Evolutionary conservation across 2,888 invertebrate species (phyloP).

Genomic region (Thera britannica): DNA sequence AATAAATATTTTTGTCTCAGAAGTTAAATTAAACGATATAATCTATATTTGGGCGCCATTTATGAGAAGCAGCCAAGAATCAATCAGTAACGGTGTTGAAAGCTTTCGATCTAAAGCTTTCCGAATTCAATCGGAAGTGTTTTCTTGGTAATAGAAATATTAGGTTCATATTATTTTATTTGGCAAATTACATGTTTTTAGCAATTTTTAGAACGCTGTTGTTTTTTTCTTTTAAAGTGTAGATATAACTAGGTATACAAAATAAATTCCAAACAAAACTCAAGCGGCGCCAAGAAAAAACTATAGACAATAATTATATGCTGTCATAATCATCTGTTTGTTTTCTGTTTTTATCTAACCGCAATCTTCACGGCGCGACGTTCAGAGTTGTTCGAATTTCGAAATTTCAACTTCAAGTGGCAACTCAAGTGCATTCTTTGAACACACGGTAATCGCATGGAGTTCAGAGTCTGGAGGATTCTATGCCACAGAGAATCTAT

Average conservation of each 20-base stretch:
- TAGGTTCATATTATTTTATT: background rate
- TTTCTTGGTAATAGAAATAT: background rate
- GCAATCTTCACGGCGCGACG: slow-evolving; percentile 15
- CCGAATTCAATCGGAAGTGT: background rate
- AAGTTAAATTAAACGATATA: too few relatives aligned
- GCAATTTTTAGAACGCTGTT: background rate
- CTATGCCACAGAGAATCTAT: background rate
- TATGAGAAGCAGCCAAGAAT: background rate
- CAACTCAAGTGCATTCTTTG: slow-evolving; percentile 23
- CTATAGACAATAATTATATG: slow-evolving; percentile 23
- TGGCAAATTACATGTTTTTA: background rate
- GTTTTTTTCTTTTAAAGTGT: background rate
- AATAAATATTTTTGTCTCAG: too few relatives aligned
- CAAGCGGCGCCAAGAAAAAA: slow-evolving; percentile 22
- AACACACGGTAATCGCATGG: slow-evolving; percentile 11
- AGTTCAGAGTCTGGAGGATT: background rate
- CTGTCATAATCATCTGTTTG: slow-evolving; percentile 22
- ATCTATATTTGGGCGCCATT: background rate
- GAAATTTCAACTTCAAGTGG: slow-evolving; percentile 24
- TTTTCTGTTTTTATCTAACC: slow-evolving; percentile 18
- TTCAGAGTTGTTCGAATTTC: slow-evolving; percentile 15
- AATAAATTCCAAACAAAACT: slow-evolving; percentile 11
- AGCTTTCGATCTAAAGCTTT: background rate
- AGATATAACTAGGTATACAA: background rate
- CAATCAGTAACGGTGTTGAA: background rate